phyloP scores from a whole-genome alignment of 2,113 vertebrate species.

The Microcebus griseorufus region DNA sequence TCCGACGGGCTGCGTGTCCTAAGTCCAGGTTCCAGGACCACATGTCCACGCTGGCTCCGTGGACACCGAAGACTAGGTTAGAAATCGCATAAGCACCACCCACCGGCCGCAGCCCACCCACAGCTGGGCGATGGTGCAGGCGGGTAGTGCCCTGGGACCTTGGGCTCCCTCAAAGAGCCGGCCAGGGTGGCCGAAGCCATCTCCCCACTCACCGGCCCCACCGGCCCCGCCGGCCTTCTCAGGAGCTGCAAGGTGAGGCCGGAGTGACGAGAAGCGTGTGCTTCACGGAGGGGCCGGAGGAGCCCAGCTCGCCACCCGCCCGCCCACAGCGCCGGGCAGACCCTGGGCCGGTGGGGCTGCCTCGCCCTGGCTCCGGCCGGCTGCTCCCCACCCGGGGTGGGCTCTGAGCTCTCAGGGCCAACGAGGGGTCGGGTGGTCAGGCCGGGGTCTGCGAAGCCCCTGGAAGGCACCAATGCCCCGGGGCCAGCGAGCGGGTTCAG shows the following conservation, averaged over 20 bases:
- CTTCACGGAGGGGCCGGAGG: neutral
- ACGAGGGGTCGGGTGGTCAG: accelerated
- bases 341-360: no score
- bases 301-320: neutral
- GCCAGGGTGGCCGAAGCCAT: neutral
- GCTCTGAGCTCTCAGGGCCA: no score
- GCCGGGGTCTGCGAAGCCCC: no score
- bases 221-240: neutral
- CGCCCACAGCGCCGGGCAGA: neutral
- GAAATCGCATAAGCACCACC: neutral
- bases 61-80: neutral
- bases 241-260: neutral
- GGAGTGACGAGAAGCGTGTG: neutral
- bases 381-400: no score
- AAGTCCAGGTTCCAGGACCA: neutral
- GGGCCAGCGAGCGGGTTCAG: neutral
- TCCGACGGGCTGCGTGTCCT: no score
- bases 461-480: no score
- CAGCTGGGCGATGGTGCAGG: neutral
- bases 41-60: neutral
- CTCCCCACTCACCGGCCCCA: neutral
- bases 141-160: neutral
- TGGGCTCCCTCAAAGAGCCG: neutral
- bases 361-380: no score
- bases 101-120: neutral